Percentiles rank a stretch among this genome's conserved stretches.
Conservation (phyloP, 2,797 vertebrate genomes). For the Tokudaia muenninki region DNA sequence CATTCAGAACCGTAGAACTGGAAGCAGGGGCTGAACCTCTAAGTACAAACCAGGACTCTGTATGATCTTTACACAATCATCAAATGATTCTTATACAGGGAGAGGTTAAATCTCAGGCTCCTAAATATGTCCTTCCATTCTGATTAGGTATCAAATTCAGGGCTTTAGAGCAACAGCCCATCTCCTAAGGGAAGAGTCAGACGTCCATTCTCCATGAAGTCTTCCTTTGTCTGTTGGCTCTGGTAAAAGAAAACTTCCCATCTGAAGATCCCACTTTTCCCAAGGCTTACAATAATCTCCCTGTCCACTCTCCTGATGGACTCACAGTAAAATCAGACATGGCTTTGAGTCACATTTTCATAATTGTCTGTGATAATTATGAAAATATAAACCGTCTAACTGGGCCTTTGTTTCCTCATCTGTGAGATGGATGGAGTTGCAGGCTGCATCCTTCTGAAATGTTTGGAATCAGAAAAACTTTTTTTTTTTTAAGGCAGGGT, state of each 20-base stretch:
- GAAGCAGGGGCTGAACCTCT: background rate
- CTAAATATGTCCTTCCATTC: background rate
- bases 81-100: background rate
- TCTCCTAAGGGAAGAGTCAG: background rate
- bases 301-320: background rate
- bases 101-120: background rate
- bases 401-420: background rate
- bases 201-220: background rate
- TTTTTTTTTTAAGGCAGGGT: background rate
- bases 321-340: background rate
- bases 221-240: rapidly evolving
- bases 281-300: background rate
- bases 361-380: background rate
- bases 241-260: background rate
- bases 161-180: background rate
- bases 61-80: background rate
- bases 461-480: background rate
- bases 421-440: background rate
- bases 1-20: background rate
- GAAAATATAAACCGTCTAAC: background rate
- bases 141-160: background rate
- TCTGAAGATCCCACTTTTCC: background rate
- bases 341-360: background rate
- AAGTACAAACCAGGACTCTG: background rate
- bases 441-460: background rate